phyloP scores from a whole-genome alignment of 2,797 vertebrate species.

The Anguilla anguilla region DNA sequence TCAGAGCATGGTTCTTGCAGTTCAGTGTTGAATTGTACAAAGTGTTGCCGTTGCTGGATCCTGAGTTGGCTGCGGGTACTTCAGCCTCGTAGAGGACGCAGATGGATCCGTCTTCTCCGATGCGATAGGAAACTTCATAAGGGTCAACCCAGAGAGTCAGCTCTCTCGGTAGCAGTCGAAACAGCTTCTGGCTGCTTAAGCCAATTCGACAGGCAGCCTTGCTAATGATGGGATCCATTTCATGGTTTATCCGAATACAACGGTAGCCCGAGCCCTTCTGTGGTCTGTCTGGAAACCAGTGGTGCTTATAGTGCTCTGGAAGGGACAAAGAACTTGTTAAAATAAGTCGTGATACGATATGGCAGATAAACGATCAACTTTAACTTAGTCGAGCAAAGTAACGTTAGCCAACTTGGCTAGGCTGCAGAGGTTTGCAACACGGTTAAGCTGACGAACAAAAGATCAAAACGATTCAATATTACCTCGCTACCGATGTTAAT shows the following conservation, averaged over 20 bases:
- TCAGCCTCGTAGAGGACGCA: slow-evolving; percentile 78
- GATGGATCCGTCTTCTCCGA: slow-evolving; percentile 85
- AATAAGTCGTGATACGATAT: neutral
- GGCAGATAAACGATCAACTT: neutral
- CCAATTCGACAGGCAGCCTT: slow-evolving; percentile 74
- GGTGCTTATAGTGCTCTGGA: slow-evolving; percentile 81
- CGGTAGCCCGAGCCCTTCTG: slow-evolving; percentile 85
- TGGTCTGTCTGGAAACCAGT: slow-evolving; percentile 83
- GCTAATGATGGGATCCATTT: slow-evolving; percentile 82
- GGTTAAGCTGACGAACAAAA: too few species aligned
- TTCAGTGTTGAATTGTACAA: slow-evolving; percentile 63
- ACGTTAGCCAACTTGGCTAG: neutral
- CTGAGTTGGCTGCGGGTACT: slow-evolving; percentile 22
- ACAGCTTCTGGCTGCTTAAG: slow-evolving; percentile 73
- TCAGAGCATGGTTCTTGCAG: slow-evolving; percentile 78
- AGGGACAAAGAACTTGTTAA: neutral
- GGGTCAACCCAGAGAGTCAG: slow-evolving; percentile 87
- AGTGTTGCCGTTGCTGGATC: slow-evolving; percentile 35
- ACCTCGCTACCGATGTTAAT: too few species aligned
- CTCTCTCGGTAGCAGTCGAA: slow-evolving; percentile 76
- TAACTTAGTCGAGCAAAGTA: neutral
- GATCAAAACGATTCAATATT: too few species aligned
- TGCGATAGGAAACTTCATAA: slow-evolving; percentile 83
- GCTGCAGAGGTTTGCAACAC: too few species aligned
- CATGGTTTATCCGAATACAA: slow-evolving; percentile 84